Evolutionary conservation across 2,113 vertebrate genomes (phyloP).

Genomic region (Calidris pugnax): DNA sequence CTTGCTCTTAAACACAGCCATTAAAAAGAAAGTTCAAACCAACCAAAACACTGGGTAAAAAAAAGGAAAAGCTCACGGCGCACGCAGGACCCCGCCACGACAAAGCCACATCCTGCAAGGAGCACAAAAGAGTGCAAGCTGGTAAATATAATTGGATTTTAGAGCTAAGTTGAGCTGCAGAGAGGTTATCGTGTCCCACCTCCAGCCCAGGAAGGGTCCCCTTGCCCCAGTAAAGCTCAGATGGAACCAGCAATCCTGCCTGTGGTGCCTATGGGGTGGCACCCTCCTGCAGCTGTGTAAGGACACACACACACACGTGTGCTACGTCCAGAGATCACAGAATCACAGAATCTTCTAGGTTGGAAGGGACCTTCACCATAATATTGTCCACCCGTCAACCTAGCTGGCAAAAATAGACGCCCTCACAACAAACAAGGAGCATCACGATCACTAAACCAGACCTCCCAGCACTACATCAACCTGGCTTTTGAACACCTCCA

Average conservation of each 20-base stretch:
- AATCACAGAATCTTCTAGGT: too few relatives aligned
- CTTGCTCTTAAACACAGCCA: background rate
- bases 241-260: background rate
- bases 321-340: accelerated
- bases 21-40: background rate
- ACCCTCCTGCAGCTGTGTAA: accelerated
- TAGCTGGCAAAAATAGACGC: too few relatives aligned
- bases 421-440: too few relatives aligned
- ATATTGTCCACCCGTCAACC: too few relatives aligned
- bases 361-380: too few relatives aligned
- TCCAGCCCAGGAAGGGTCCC: accelerated
- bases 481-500: too few relatives aligned
- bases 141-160: background rate
- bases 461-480: too few relatives aligned
- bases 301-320: accelerated
- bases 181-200: background rate
- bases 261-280: accelerated
- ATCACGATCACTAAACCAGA: too few relatives aligned
- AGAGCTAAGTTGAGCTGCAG: background rate
- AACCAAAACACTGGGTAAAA: background rate
- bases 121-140: background rate
- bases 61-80: background rate
- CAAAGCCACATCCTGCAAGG: background rate
- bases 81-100: accelerated
- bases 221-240: background rate